These are phyloP conservation scores for Lontra canadensis DNA, from an alignment of 2,113 vertebrate species.

Conservation along the genomic window DNA sequence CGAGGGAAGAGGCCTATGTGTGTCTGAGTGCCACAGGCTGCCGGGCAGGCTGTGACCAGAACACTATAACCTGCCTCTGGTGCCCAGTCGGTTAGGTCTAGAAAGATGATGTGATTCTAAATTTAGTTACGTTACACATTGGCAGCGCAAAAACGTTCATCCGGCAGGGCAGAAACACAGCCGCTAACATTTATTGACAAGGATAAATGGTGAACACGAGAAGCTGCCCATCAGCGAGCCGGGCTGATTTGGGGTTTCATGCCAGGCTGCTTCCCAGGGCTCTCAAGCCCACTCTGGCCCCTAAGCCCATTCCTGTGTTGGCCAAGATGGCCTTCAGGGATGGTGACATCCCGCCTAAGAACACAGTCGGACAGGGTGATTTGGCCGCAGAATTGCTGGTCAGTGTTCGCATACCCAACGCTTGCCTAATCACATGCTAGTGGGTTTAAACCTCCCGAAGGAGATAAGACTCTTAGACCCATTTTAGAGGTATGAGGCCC, in stretches of 20 bases:
- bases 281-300: not conserved
- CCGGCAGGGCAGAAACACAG: not conserved
- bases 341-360: no score
- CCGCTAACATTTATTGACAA: no score
- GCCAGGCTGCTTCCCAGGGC: not conserved
- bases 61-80: not conserved
- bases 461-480: not conserved
- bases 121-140: not conserved
- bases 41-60: not conserved
- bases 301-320: not conserved
- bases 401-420: accelerated
- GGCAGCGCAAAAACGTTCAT: no score
- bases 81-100: no score
- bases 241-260: accelerated
- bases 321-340: not conserved
- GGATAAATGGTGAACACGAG: accelerated
- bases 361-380: not conserved
- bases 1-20: not conserved
- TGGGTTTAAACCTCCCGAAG: no score
- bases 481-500: not conserved
- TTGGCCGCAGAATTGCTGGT: not conserved
- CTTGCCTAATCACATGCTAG: accelerated
- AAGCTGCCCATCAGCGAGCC: not conserved
- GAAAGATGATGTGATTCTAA: accelerated
- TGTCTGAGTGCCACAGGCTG: not conserved